Base-by-base conservation (phyloP, 2,113 vertebrate genomes). In the Pogona vitticeps region DNA sequence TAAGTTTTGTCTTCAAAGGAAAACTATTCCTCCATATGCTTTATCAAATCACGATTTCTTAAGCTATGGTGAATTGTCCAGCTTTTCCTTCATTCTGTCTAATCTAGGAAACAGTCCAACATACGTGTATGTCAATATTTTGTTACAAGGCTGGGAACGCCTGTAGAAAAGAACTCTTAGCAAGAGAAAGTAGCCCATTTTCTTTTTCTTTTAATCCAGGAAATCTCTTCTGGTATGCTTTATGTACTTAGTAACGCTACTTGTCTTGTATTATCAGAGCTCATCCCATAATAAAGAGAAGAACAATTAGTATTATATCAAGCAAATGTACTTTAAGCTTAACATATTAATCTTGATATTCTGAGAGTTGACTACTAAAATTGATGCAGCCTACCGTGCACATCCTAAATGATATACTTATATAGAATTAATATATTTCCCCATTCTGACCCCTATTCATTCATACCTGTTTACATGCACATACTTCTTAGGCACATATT, bases 1-100 rank as follows among this genome's bases (percentile, higher is more conserved):
- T 84, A 88, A 68, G 52, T 75, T 85, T 5, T 73, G 59, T 76
- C 0, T 33, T 40, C 13, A 21, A 91, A 86, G 89, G 26, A 76
- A 63, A 42, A 46, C 12, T 6, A 36, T 8, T 40, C 2, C 1
- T 36, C 23, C 52, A 31, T 36, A 18, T 73, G 6, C 20, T 36
- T 40, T 33, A 36, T 20, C 46, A 52, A 83, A 79, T 14, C 15
- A 3, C 1, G 63, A 76, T 42, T 23, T 88, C 46, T 23, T 52
- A 36, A 7, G 46, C 18, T 56, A 15, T 78, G 23, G 21, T 72
- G 67, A 78, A n/a, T 77, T 80, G 1, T 2, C 36, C 82, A 1
- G 20, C 0, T n/a, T 38, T 76, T 80, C 73, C n/a, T 79, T 40
- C 71, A 73, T 65, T 65, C 70, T 63, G 2, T n/a, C 76, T 84